Evolutionary conservation across 1,140 invertebrate genomes (phyloP), one percentile per base, ranked within the genome.

Genomic region (Panagrolaimus sp.): DNA sequence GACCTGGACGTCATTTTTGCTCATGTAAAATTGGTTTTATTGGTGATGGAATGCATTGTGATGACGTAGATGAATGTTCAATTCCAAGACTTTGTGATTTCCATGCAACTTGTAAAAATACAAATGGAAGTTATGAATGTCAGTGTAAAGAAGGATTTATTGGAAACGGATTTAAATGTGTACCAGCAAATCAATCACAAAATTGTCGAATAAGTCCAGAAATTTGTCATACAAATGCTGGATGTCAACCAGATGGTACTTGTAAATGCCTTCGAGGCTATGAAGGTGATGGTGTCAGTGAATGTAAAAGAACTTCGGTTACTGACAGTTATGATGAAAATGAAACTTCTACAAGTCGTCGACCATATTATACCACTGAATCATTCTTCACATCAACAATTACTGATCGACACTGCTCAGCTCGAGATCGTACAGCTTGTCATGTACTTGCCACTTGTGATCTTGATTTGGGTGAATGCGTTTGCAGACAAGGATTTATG

Each of bases 41-140:
- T 67, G 78, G 78, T 27, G 78, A 82, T 43, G 79, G 78, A 62
- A 66, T 72, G 64, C 72, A 66, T 51, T 80, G 79, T 70, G 78
- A 80, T 64, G 78, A 96, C 86, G 91, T 93, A 85, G 95, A 96
- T 86, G 93, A 96, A 87, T 96, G 93, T 87, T 95, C 93, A 86
- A 91, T 79, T 62, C 74, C 92, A 84, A 87, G 92, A 75, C 92
- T 93, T 79, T 96, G 93, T 87, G 92, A 95, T 87, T 91, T 93
- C 78, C 95, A 96, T 86, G 91, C 92, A 67, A 91, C 92, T 83
- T 96, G 93, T 87, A 94, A 91, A 74, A 96, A 96, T 87, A 93
- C 92, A 69, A 87, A 95, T 73, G 93, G 93, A 76, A 91, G 91
- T 84, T 96, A 92, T 87, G 90, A 91, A 85, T 96, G 93, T 87